Base-by-base conservation (phyloP, 2,797 vertebrate genomes). In the Artibeus jamaicensis region DNA sequence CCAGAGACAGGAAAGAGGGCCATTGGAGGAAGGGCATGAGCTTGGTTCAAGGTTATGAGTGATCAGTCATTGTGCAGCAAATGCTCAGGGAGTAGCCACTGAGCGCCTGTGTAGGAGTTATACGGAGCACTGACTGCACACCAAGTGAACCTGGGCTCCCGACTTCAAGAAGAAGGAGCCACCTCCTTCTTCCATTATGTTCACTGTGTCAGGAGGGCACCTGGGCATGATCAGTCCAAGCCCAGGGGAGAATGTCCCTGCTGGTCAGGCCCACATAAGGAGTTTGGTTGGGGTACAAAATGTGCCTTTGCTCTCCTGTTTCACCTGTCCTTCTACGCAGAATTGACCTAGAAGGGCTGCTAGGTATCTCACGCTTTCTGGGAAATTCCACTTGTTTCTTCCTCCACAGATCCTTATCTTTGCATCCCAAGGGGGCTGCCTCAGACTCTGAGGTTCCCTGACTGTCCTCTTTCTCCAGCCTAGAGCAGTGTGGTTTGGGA, bases 81-180 rank as follows among this genome's bases (percentile, higher is more conserved):
- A 15, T 18, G 37, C n/a, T 26, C 34, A 46, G 39, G 48, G n/a
- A 82, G 19, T 42, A 77, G 29, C 42, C 7, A 11, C n/a, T 9
- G 21, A 65, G 62, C 3, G 0, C 1, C 32, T 22, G 18, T 16
- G 8, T 12, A 34, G 2, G 65, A 29, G 83, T 5, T 21, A 8
- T 0, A 21, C 0, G 7, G 26, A 71, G 22, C 12, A 3, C 24
- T 0, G 12, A 65, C 44, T 50, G 18, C 3, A 4, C 19, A 29
- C 34, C 50, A 3, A 62, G 48, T 57, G 21, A 59, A 89, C 7
- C 26, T 24, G 3, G 0, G 9, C 16, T 76, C 39, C 42, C 29
- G 29, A 26, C 22, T 34, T 70, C 11, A 22, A 32, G 14, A 57
- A 32, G 68, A 62, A 10, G 0, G 16, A 18, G 1, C 21, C 57